Evolutionary conservation across 92 coral and sea anemone genomes (phyloP), one percentile per base, ranked within the genome.

Genomic region (Siderastrea siderea): DNA sequence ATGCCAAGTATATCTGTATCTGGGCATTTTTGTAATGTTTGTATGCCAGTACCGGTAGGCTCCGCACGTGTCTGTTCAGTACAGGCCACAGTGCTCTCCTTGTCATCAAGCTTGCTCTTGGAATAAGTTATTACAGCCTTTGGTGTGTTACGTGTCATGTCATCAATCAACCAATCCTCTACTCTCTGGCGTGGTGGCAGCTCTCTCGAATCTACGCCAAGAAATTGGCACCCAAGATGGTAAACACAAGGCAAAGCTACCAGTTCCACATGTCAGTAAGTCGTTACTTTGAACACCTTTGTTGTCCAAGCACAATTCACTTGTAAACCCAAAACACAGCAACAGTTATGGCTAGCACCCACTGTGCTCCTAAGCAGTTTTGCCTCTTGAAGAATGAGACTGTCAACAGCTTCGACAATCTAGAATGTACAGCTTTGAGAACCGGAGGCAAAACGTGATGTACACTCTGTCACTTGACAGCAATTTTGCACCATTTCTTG

Each of bases 111-210:
- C n/a, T n/a, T n/a, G n/a, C n/a, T n/a, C n/a, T n/a, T n/a, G n/a
- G n/a, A n/a, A n/a, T n/a, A n/a, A n/a, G n/a, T n/a, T n/a, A 46
- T 74, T 4, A 78, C 16, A 44, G 82, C 51, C 52, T 3, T 43
- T 13, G 62, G 13, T 78, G 68, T 57, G 16, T 45, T 13, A 57
- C 51, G 54, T 6, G 59, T 78, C 69, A 47, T 57, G 70, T 62
- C 82, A 47, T 78, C 82, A 54, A 78, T 78, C 45, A 52, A 52
- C 83, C 44, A 15, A 44, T 12, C 16, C 60, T 53, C 57, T 19
- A 8, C 46, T 64, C 8, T 57, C 83, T 74, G 89, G 89, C 74
- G 89, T 86, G 90, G 90, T 86, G 85, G 91, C 87, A 80, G 86
- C 80, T 16, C 59, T 71, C 3, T 67, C 65, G 81, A 71, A 81